Base-by-base conservation (phyloP, 2,888 invertebrate species). In the Stenurella melanura region DNA sequence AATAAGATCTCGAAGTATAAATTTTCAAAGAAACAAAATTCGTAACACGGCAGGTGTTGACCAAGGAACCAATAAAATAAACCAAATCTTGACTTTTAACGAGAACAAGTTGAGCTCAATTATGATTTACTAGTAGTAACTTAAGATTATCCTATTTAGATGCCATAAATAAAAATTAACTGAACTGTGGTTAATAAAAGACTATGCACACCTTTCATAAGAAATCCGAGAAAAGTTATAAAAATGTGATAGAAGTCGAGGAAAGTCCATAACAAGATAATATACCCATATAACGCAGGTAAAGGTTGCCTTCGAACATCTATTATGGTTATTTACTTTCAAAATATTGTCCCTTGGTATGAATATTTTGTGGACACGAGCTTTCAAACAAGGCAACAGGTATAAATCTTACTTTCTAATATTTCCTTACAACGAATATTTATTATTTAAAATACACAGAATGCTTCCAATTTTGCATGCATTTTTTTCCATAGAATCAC, bases 341-440 rank as follows among this genome's bases (percentile, higher is more conserved):
- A 68, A 68, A 68, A 68, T 54, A 56, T 56, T 68, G 42, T 66
- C 21, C 56, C 42, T 30, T n/a, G 9, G n/a, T 61, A 26, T 61
- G 61, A 17, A n/a, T 30, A 30, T 30, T 61, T 61, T 30, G 21
- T 30, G 34, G 61, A 61, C 61, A 30, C 26, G 61, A 34, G 12
- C 30, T 21, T 30, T 17, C n/a, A 61, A 61, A 61, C 61, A 9
- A n/a, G 30, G 9, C n/a, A 30, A n/a, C 61, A 61, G 61, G 61
- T 61, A 61, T 15, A 34, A 61, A 21, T 30, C 7, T 50, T 1
- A 21, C 17, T 42, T 67, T 67, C 42, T 42, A 67, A 21, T 38
- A 38, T 64, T 54, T 67, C 10, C 18, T 67, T 15, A 50, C n/a
- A 50, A n/a, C 4, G n/a, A 15, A 50, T n/a, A n/a, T 50, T 50